Conservation (phyloP, 2,113 vertebrate genomes). For the Plotosus lineatus region DNA sequence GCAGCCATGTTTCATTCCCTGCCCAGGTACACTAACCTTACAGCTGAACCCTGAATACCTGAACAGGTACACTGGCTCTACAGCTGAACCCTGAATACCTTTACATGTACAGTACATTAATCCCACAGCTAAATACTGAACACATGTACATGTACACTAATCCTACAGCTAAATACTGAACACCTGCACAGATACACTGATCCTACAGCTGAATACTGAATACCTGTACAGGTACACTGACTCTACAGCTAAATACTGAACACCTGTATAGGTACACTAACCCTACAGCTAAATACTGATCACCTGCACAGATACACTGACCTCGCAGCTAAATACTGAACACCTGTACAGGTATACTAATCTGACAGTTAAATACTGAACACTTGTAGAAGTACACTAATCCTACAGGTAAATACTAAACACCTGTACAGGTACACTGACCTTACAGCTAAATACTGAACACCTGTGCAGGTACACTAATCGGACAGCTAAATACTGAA, state of each 20-base stretch:
- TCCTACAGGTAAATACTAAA: neutral
- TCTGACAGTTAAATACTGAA: neutral
- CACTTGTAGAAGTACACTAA: neutral
- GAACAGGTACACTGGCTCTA: neutral
- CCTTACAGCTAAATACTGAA: neutral
- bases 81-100: too few relatives aligned
- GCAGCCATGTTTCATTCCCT: conserved; percentile 86
- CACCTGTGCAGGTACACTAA: too few relatives aligned
- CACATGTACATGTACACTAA: neutral
- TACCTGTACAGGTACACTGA: neutral
- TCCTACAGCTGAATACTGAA: neutral
- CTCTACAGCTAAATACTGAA: neutral
- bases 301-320: neutral
- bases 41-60: neutral
- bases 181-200: neutral
- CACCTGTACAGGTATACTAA: neutral
- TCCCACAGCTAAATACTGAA: neutral
- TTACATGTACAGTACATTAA: too few relatives aligned
- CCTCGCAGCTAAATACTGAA: neutral
- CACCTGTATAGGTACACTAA: neutral
- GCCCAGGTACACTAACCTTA: conserved; percentile 77
- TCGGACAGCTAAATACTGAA: too few relatives aligned
- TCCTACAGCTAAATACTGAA: neutral
- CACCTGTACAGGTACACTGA: neutral
- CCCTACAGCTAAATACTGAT: neutral